Base-by-base conservation (phyloP, 2,888 invertebrate species). In the Hipparchia semele region DNA sequence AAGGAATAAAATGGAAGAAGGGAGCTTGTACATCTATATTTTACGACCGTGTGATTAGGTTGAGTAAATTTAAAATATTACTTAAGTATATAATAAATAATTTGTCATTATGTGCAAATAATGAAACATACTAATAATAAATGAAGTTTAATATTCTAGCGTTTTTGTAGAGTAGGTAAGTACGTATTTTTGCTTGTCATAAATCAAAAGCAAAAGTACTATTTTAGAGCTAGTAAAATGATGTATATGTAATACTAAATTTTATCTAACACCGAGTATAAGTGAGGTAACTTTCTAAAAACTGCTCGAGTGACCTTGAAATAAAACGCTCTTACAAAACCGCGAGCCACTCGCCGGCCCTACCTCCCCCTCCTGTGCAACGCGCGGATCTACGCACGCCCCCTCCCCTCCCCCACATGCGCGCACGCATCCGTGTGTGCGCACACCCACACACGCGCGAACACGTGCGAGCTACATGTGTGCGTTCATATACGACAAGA, bases 281-380 rank as follows among this genome's bases (percentile, higher is more conserved):
- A 81, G 79, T 90, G 88, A 90, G 90, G 90, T 91, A 90, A 94
- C 94, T 94, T 94, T 94, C 94, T 94, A 94, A 94, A 94, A 92
- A 92, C 91, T 91, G 89, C 89, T 91, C 87, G 86, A 85, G 86
- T 94, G 94, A 94, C 94, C 94, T 94, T 94, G 94, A 94, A 93
- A 92, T 90, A 91, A 91, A 93, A 90, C 88, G 89, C 87, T 93
- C 85, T 94, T 94, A 94, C 94, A 92, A 94, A 92, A 94, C 90
- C 88, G 91, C 91, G 89, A 85, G 83, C 90, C 90, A 86, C 86
- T 90, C 91, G 90, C 90, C 84, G 88, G 85, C 87, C 87, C 86
- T 87, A 85, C 85, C 83, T 83, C 88, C 84, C 85, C 87, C 81
- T 79, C 82, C 82, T 80, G 78, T 84, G 87, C 87, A 86, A 80